Evolutionary conservation across 2,113 vertebrate genomes (phyloP).

Genomic region (Myotis brandtii): DNA sequence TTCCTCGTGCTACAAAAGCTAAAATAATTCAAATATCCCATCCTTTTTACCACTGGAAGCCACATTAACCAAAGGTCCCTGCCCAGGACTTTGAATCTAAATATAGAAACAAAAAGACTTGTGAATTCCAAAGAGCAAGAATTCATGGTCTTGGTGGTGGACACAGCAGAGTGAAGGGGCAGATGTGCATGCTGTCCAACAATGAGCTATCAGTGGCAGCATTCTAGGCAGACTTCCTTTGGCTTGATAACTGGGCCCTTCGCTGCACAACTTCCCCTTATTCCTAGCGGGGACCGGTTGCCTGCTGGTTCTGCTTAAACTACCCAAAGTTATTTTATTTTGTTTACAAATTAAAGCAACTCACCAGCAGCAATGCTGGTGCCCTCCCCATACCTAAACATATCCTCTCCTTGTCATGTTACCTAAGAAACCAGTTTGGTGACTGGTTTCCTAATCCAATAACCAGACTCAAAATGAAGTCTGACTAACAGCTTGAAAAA

Average conservation of each 20-base stretch:
- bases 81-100: background rate
- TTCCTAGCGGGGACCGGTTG: background rate
- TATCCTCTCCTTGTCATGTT: background rate
- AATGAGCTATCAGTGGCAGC: background rate
- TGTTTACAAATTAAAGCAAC: background rate
- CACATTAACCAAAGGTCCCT: background rate
- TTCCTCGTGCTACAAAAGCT: background rate
- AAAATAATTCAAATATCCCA: background rate
- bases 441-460: background rate
- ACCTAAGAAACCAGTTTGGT: background rate
- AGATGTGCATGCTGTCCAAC: background rate
- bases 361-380: background rate
- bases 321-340: background rate
- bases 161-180: background rate
- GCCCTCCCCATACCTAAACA: background rate
- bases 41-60: background rate
- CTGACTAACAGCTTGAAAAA: background rate
- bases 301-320: conserved; percentile 4
- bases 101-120: background rate
- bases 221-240: background rate
- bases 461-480: background rate
- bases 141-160: background rate
- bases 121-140: background rate
- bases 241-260: background rate
- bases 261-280: background rate